Evolutionary conservation across 2,113 vertebrate genomes (phyloP).

Genomic region (Podocnemis expansa): DNA sequence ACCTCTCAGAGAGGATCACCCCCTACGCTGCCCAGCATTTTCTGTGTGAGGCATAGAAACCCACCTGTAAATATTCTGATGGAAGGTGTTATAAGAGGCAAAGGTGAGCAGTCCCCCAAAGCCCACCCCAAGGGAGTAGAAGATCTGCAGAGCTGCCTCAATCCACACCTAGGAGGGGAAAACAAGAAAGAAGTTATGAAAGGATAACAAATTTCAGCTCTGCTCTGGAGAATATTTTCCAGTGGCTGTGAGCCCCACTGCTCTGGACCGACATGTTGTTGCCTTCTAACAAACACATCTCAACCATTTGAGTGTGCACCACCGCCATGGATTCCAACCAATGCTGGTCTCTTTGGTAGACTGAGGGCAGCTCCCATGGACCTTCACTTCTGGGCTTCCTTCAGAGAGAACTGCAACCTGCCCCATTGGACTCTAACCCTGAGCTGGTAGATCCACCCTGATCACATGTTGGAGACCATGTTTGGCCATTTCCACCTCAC

Average conservation of each 20-base stretch:
- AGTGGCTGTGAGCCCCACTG: background rate
- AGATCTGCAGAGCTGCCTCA: slow-evolving; percentile 85
- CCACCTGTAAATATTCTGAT: slow-evolving; percentile 86
- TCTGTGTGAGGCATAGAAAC: background rate
- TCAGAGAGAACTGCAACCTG: background rate
- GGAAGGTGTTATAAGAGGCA: slow-evolving; percentile 85
- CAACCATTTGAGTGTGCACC: background rate
- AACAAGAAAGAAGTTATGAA: background rate
- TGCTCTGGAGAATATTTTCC: background rate
- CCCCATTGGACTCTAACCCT: background rate
- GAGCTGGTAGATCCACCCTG: background rate
- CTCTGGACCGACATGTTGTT: background rate
- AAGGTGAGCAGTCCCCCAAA: slow-evolving; percentile 86
- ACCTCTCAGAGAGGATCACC: background rate
- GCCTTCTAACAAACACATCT: background rate
- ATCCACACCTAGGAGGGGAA: slow-evolving; percentile 80
- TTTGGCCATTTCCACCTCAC: background rate
- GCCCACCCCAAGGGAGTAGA: slow-evolving; percentile 84
- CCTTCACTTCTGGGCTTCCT: background rate
- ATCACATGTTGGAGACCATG: background rate
- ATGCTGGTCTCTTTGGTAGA: background rate
- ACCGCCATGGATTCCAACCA: background rate
- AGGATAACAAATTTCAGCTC: background rate
- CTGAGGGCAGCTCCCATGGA: rapidly evolving
- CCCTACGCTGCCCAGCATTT: background rate